Base-by-base conservation (phyloP, 2,113 vertebrate species). In the Sebastes schlegelii region DNA sequence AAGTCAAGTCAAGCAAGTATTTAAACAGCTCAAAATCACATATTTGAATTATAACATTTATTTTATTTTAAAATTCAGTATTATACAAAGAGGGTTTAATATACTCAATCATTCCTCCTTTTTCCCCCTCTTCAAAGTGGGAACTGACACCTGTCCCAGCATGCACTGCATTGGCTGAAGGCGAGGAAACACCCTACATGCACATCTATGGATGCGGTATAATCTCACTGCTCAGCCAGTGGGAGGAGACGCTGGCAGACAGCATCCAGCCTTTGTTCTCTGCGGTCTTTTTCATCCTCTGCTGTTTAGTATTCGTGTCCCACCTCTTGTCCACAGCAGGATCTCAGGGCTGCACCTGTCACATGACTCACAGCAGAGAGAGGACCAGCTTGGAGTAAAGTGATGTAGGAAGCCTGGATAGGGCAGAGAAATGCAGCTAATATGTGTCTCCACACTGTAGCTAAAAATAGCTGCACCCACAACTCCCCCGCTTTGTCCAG, bases 401-500 rank as follows among this genome's bases (percentile, higher is more conserved):
- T 91, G 91, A 93, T 83, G 87, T 85, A 90, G 80, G 76, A 69
- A 62, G 88, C 43, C 2, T 2, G 81, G 79, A 51, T 64, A 78
- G 77, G 77, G 76, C 82, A 85, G 67, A 79, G 85, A 82, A 79
- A 86, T 77, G 86, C 84, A 85, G 88, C 83, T 71, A 85, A 88
- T 80, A 57, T 83, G 86, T 83, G 86, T 92, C 72, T 92, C 89
- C 87, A 84, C 49, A 64, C 74, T 2, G 43, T 6, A 34, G 74
- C 87, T 94, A 92, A 91, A 94, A 92, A 94, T 94, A 94, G 82
- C 80, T 61, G 57, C 88, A 82, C 77, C 83, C 90, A 80, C 88
- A 67, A 74, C 83, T 77, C 88, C 89, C 88, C 86, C 70, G 43
- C 87, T 89, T 85, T 82, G 81, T 79, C 70, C 69, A 80, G 77